Percentiles rank a stretch among this genome's conserved stretches.
These are phyloP conservation scores for Corbicula japonica DNA, from an alignment of 2,888 invertebrate genomes.

Conservation along the genomic window DNA sequence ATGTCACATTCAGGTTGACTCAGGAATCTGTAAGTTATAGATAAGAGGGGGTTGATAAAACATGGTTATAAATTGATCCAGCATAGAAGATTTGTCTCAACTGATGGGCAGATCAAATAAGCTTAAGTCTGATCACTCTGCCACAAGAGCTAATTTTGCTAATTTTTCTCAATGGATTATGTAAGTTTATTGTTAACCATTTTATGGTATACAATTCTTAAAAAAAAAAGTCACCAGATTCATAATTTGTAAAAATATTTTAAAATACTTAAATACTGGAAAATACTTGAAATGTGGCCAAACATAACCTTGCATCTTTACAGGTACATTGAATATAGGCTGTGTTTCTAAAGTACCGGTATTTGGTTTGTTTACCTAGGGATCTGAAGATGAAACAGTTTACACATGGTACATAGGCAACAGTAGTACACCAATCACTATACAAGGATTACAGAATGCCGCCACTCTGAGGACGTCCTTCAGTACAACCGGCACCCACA, in stretches of 20 bases:
- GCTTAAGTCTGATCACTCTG: too few relatives aligned
- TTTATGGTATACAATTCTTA: too few relatives aligned
- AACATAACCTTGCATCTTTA: not conserved
- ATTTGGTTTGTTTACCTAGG: constrained; percentile 23
- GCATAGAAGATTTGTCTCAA: too few relatives aligned
- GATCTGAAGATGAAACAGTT: constrained; percentile 62
- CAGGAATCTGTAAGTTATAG: constrained; percentile 75
- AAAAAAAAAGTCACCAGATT: too few relatives aligned
- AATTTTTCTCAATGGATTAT: too few relatives aligned
- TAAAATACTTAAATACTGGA: too few relatives aligned
- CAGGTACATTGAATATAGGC: not conserved
- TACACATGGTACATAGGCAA: constrained; percentile 79
- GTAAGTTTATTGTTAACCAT: too few relatives aligned
- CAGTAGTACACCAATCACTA: constrained; percentile 28
- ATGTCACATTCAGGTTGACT: constrained; percentile 70
- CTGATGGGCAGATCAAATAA: too few relatives aligned
- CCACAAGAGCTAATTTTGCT: too few relatives aligned
- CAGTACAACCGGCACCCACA: constrained; percentile 68
- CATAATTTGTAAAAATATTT: too few relatives aligned
- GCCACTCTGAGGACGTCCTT: constrained; percentile 66
- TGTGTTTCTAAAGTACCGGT: not conserved
- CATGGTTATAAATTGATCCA: not conserved
- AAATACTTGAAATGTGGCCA: too few relatives aligned
- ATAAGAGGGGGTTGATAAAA: not conserved
- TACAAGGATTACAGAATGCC: constrained; percentile 63